Conservation (phyloP, 2,113 vertebrate species). For the Eulemur macaco region DNA sequence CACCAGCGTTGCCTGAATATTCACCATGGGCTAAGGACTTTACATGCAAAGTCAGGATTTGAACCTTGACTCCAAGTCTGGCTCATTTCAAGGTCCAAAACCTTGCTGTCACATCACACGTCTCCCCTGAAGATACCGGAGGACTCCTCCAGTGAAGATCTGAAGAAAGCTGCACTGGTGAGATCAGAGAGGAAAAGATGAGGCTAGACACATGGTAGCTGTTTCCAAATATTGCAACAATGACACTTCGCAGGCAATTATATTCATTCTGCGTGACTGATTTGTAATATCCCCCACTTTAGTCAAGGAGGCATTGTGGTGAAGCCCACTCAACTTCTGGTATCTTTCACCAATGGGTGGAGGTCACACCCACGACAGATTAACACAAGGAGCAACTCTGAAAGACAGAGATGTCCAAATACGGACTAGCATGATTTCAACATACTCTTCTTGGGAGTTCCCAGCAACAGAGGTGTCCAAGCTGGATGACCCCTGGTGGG, state of each 20-base stretch:
- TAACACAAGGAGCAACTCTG: background rate
- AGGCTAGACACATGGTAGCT: accelerated
- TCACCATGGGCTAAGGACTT: background rate
- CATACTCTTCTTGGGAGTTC: background rate
- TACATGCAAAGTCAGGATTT: background rate
- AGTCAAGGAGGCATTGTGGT: background rate
- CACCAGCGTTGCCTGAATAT: background rate
- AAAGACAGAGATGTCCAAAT: background rate
- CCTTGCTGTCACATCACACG: background rate
- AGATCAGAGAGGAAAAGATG: background rate
- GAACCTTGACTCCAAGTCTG: background rate
- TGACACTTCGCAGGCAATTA: background rate
- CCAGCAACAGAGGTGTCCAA: background rate
- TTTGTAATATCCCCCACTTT: background rate
- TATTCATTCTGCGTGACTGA: background rate
- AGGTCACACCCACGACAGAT: background rate
- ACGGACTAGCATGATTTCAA: background rate
- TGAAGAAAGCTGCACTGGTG: background rate
- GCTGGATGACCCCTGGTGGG: background rate
- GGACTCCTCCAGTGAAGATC: no score
- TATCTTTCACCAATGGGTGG: background rate
- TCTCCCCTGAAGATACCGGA: background rate
- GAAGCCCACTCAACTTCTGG: background rate
- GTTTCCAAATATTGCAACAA: background rate
- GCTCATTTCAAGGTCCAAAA: background rate